Conservation (phyloP, 2,113 vertebrate species). For the Henicopernis longicauda region DNA sequence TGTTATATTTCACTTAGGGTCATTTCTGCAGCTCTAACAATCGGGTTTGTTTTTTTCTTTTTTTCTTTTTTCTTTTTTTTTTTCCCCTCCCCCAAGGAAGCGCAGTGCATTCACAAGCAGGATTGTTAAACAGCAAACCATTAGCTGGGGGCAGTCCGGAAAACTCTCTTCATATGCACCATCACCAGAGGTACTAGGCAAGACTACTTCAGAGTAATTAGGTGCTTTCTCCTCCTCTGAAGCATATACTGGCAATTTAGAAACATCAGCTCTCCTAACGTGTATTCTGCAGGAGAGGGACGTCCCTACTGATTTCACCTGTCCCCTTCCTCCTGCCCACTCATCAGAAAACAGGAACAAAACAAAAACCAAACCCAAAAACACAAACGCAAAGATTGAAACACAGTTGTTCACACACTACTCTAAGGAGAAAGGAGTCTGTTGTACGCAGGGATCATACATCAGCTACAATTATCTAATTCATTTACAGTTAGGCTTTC, state of each 20-base stretch:
- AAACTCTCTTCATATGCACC: neutral
- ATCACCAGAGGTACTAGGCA: neutral
- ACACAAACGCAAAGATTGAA: neutral
- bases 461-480: constrained; percentile 21
- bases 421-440: constrained; percentile 20
- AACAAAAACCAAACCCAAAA: neutral
- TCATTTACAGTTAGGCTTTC: constrained; percentile 36
- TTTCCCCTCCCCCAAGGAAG: neutral
- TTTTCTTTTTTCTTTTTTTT: too few relatives aligned
- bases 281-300: neutral
- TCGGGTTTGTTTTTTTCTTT: neutral
- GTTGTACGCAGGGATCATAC: constrained; percentile 39
- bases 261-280: neutral
- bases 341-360: neutral
- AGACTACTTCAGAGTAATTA: neutral
- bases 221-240: constrained; percentile 8
- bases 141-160: neutral
- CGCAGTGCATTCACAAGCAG: neutral
- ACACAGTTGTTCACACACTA: neutral
- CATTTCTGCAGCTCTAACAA: constrained; percentile 5
- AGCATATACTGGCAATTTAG: neutral
- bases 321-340: constrained; percentile 21
- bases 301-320: neutral
- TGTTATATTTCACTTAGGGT: neutral
- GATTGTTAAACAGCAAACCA: neutral